phyloP scores from a whole-genome alignment of 2,113 vertebrate species.

The Trachemys scripta region DNA sequence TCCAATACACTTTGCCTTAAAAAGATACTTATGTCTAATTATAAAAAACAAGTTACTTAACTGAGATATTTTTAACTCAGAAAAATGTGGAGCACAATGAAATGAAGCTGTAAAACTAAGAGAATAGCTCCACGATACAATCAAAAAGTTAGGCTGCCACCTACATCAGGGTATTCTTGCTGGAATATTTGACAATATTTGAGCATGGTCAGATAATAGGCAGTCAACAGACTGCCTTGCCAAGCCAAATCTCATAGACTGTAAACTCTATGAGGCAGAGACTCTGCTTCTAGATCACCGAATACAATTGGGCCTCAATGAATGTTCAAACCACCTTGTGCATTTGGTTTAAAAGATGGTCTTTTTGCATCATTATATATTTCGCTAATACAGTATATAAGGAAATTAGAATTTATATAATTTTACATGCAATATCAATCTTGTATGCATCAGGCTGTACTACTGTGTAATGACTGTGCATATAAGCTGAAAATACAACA shows the following conservation, averaged over 20 bases:
- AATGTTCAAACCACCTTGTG: neutral
- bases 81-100: neutral
- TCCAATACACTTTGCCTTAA: neutral
- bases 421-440: no score
- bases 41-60: neutral
- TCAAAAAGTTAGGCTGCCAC: no score
- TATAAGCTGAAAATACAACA: neutral
- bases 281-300: neutral
- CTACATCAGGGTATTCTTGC: no score
- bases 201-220: no score
- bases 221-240: no score
- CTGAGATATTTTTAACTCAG: neutral
- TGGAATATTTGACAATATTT: no score
- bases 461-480: neutral
- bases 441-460: neutral
- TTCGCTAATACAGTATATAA: neutral
- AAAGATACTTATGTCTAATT: neutral
- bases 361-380: rapidly evolving
- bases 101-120: neutral
- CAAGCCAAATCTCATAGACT: no score
- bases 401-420: no score
- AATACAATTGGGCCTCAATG: neutral
- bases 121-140: no score
- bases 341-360: neutral
- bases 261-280: no score